These are phyloP conservation scores for Anagrus nilaparvatae DNA, from an alignment of 1,140 invertebrate genomes.

Conservation along the genomic window DNA sequence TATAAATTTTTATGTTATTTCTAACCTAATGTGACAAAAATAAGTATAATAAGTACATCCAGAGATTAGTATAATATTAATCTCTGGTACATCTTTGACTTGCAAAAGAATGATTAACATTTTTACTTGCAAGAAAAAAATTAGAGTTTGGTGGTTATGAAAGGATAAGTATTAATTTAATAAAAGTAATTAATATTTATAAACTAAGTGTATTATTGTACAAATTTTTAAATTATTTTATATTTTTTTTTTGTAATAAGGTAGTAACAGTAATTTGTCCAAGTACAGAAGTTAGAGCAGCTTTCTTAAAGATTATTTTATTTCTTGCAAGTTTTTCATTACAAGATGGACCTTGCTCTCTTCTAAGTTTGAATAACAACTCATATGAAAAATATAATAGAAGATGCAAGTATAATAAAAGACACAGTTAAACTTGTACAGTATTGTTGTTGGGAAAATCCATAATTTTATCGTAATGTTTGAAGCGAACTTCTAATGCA, in stretches of 20 bases:
- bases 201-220: not conserved
- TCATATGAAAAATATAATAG: constrained; percentile 91
- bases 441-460: constrained; percentile 95
- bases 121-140: constrained; percentile 75
- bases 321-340: constrained; percentile 81
- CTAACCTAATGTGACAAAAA: no score
- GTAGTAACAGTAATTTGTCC: constrained; percentile 91
- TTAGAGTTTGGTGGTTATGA: constrained; percentile 71
- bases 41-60: no score
- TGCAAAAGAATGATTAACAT: constrained; percentile 78
- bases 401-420: constrained; percentile 84
- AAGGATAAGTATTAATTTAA: constrained; percentile 51
- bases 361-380: constrained; percentile 54
- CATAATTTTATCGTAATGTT: constrained; percentile 77
- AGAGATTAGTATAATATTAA: no score
- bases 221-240: constrained; percentile 1
- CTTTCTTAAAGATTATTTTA: constrained; percentile 84
- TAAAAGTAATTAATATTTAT: constrained; percentile 47
- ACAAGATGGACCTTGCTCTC: constrained; percentile 68
- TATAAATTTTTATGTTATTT: no score
- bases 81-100: constrained; percentile 84
- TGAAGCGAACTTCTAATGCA: constrained; percentile 87
- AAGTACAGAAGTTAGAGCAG: constrained; percentile 74
- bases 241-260: constrained; percentile 19
- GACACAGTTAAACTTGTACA: constrained; percentile 81